Percentiles rank a stretch among this genome's conserved stretches.
Conservation (phyloP, 2,113 vertebrate species). For the Halichoerus grypus region DNA sequence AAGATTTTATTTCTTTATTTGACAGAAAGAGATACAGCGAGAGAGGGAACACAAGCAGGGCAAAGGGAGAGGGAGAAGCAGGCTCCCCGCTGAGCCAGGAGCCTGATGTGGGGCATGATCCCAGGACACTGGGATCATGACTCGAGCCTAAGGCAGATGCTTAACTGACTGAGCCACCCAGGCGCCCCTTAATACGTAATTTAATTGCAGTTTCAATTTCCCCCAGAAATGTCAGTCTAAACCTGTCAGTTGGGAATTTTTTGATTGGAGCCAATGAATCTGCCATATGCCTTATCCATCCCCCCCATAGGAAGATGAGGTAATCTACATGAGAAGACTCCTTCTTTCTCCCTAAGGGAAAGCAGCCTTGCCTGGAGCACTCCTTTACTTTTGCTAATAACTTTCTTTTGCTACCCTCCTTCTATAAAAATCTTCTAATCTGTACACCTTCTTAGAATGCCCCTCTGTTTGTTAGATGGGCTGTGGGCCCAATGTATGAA, state of each 20-base stretch:
- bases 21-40: no score
- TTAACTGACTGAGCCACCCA: no score
- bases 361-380: neutral
- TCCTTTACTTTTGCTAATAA: neutral
- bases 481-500: neutral
- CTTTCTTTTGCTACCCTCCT: neutral
- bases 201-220: neutral
- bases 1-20: no score
- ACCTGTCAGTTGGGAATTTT: neutral
- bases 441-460: neutral
- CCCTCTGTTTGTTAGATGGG: neutral
- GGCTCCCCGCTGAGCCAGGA: no score
- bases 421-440: neutral
- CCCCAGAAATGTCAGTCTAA: neutral
- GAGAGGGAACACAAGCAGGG: no score
- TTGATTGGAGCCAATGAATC: neutral
- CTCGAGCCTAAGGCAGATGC: no score
- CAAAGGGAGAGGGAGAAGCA: no score
- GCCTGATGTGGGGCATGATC: no score
- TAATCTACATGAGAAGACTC: neutral
- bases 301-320: neutral
- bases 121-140: no score
- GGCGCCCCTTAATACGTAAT: neutral
- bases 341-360: neutral
- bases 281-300: neutral